phyloP scores from a whole-genome alignment of 2,113 vertebrate species.

The Diglossa brunneiventris region DNA sequence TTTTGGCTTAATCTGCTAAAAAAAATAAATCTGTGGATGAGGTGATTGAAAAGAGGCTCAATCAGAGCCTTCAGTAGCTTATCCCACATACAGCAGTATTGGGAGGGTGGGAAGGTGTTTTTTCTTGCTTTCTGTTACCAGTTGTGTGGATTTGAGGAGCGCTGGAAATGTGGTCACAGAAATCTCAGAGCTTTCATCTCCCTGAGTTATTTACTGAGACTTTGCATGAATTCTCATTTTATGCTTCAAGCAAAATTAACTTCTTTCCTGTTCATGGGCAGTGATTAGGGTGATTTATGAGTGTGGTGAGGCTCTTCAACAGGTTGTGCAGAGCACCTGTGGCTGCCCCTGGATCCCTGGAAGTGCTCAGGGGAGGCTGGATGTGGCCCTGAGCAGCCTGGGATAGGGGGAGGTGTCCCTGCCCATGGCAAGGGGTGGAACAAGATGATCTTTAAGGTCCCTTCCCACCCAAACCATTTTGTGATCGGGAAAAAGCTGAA shows the following conservation, averaged over 20 bases:
- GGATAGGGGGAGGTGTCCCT: background rate
- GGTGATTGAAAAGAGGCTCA: constrained; percentile 24
- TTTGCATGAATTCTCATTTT: background rate
- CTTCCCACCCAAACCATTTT: background rate
- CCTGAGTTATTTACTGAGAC: background rate
- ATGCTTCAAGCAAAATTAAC: background rate
- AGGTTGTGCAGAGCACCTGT: background rate
- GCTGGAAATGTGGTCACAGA: background rate
- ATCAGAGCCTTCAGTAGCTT: background rate
- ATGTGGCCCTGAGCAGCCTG: background rate
- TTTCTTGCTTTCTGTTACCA: background rate
- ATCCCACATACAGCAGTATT: background rate
- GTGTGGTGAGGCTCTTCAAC: background rate
- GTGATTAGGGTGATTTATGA: background rate
- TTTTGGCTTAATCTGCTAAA: background rate
- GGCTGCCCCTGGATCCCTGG: background rate
- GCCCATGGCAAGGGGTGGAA: background rate
- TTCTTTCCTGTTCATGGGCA: background rate
- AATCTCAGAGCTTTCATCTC: background rate
- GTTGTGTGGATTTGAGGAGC: background rate
- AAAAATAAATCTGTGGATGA: background rate
- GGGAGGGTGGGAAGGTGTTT: background rate
- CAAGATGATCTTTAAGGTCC: background rate
- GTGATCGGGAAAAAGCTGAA: background rate
- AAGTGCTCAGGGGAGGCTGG: background rate